Percentiles rank a stretch among this genome's conserved stretches.
Conservation (phyloP, 2,888 invertebrate species). For the Stenchaetothrips biformis region DNA sequence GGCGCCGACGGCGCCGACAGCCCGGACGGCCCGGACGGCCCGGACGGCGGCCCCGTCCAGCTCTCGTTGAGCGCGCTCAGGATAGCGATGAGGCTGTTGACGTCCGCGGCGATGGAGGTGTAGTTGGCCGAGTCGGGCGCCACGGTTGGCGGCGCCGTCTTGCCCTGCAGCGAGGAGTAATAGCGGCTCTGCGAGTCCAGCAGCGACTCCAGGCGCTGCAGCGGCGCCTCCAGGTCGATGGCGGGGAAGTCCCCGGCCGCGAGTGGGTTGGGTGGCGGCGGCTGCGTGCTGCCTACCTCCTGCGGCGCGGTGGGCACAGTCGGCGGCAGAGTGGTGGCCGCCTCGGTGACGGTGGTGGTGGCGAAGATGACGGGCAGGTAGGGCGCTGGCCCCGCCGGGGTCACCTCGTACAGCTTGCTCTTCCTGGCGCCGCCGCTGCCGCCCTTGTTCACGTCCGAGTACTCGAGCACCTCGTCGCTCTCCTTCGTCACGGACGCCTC, state of each 20-base stretch:
- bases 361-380: slow-evolving; percentile 13
- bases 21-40: slow-evolving; percentile 1
- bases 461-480: slow-evolving; percentile 71
- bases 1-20: slow-evolving; percentile 25
- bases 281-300: slow-evolving; percentile 37
- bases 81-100: slow-evolving; percentile 34
- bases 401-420: not conserved
- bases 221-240: slow-evolving; percentile 28
- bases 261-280: not conserved
- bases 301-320: slow-evolving; percentile 34
- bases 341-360: slow-evolving; percentile 5
- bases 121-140: slow-evolving; percentile 31
- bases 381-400: not conserved
- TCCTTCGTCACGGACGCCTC: slow-evolving; percentile 58
- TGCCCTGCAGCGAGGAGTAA: slow-evolving; percentile 1
- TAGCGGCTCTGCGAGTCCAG: slow-evolving; percentile 20
- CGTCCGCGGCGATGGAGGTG: slow-evolving; percentile 33
- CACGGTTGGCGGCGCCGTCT: not conserved
- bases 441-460: slow-evolving; percentile 58
- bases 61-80: slow-evolving; percentile 28
- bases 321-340: not conserved
- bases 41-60: slow-evolving; percentile 13
- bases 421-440: not conserved
- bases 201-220: slow-evolving; percentile 6
- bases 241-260: slow-evolving; percentile 38